Evolutionary conservation across 2,113 vertebrate species (phyloP), one percentile per base, ranked within the genome.

Genomic region (Pteronura brasiliensis): DNA sequence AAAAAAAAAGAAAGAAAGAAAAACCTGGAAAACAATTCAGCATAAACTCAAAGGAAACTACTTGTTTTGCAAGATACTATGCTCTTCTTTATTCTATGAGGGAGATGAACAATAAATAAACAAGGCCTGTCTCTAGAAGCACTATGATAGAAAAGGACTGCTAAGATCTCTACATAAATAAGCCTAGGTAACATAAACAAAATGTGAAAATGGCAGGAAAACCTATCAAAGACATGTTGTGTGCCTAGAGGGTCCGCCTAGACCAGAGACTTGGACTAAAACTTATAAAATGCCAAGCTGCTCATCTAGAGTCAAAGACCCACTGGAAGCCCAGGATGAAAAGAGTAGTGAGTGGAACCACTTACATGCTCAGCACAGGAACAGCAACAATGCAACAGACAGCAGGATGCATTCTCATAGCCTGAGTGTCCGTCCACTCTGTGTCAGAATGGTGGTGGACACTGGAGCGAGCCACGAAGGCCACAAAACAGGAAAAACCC

Each of bases 371-470:
- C 27, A 20, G 13, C 65, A 49, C 74, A 12, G 2, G 39, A 55
- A 9, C 2, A 0, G 4, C 8, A 4, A 27, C 9, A 27, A 15
- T 4, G 7, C 0, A 3, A 49, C 7, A 12, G 9, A 61, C 17
- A 18, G 12, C 11, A 63, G 9, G 11, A 52, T 0, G 42, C 3
- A 4, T 8, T 59, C 47, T 39, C 4, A 63, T 0, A 13, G 12
- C 0, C 20, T 29, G 57, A 18, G 6, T 0, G 1, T 6, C 57
- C 44, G 0, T 6, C 57, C 52, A 15, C 25, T 39, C 65, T 25
- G 4, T 21, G 15, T 34, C 31, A 42, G n/a, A 31, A 47, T 15
- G 5, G 1, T 10, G 14, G 14, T 9, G 13, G 42, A 8, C 1
- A 5, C 29, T 34, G 27, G 1, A 21, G 0, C 6, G 4, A 10